These are phyloP conservation scores for Morpho deidamia DNA, from an alignment of 2,888 invertebrate genomes.

Conservation along the genomic window DNA sequence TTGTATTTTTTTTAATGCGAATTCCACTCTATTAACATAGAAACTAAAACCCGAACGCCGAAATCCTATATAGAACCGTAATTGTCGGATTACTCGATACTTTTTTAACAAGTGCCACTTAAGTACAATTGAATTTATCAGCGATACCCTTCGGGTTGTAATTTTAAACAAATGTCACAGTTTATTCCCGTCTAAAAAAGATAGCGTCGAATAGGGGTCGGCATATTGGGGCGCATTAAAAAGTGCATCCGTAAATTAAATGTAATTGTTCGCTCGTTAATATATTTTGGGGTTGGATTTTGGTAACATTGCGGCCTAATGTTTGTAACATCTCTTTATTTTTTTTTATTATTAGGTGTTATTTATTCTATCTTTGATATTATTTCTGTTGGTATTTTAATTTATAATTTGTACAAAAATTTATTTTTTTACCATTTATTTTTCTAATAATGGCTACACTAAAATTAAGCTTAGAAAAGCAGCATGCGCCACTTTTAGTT, in stretches of 20 bases:
- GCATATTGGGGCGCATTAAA: conserved; percentile 71
- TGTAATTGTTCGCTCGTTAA: conserved; percentile 77
- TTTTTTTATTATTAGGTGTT: background rate
- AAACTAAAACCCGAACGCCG: conserved; percentile 12
- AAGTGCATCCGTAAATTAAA: conserved; percentile 74
- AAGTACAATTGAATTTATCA: conserved; percentile 62
- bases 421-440: too few species aligned
- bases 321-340: too few species aligned
- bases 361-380: background rate
- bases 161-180: conserved; percentile 76
- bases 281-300: conserved; percentile 44
- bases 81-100: conserved; percentile 27
- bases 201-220: conserved; percentile 44
- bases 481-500: too few species aligned
- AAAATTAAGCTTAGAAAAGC: too few species aligned
- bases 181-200: conserved; percentile 47
- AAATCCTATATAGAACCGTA: conserved; percentile 9
- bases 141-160: conserved; percentile 66
- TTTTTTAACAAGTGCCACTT: conserved; percentile 58
- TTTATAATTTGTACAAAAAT: too few species aligned
- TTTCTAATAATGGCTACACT: too few species aligned
- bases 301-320: conserved; percentile 4
- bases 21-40: conserved; percentile 14
- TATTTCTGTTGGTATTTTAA: too few species aligned
- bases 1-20: background rate